phyloP scores from a whole-genome alignment of 2,888 invertebrate genomes.

The Drosophila mettleri region DNA sequence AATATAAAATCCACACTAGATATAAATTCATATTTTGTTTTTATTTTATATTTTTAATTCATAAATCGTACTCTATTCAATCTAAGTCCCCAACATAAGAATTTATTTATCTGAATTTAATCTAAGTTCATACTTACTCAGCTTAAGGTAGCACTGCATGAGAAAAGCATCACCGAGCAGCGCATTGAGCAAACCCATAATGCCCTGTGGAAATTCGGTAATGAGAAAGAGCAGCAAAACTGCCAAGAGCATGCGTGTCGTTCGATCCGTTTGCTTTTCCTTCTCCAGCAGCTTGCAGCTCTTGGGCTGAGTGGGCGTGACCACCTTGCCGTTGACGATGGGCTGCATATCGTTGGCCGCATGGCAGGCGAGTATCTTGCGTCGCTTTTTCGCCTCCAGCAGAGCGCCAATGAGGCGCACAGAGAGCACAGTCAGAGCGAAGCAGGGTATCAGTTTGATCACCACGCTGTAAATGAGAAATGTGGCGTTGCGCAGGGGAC shows the following conservation, averaged over 20 bases:
- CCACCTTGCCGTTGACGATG: slow-evolving; percentile 83
- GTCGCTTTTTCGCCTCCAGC: slow-evolving; percentile 91
- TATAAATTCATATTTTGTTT: no score
- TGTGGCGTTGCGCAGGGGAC: slow-evolving; percentile 89
- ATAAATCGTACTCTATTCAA: no score
- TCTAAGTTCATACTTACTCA: slow-evolving; percentile 87
- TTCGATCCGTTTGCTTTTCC: slow-evolving; percentile 91
- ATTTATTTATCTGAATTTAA: background rate
- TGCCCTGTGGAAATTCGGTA: slow-evolving; percentile 95
- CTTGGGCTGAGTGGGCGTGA: slow-evolving; percentile 71
- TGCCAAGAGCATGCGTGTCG: slow-evolving; percentile 95
- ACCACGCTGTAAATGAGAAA: slow-evolving; percentile 97
- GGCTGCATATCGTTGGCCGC: slow-evolving; percentile 86
- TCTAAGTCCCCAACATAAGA: background rate
- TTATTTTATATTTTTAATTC: no score
- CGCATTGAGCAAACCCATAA: slow-evolving; percentile 91
- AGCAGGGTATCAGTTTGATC: slow-evolving; percentile 95
- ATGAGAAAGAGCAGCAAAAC: slow-evolving; percentile 94
- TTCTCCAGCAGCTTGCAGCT: slow-evolving; percentile 84
- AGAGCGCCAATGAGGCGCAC: slow-evolving; percentile 91
- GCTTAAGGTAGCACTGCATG: slow-evolving; percentile 91
- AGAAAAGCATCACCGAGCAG: slow-evolving; percentile 91
- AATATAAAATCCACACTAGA: background rate
- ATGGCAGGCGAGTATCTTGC: slow-evolving; percentile 88
- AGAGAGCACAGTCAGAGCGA: slow-evolving; percentile 93